A percentile compares a stretch with the other conserved stretches of the same genome.
These are phyloP conservation scores for Drosophila takahashii DNA, from an alignment of 1,140 invertebrate species.

Conservation along the genomic window DNA sequence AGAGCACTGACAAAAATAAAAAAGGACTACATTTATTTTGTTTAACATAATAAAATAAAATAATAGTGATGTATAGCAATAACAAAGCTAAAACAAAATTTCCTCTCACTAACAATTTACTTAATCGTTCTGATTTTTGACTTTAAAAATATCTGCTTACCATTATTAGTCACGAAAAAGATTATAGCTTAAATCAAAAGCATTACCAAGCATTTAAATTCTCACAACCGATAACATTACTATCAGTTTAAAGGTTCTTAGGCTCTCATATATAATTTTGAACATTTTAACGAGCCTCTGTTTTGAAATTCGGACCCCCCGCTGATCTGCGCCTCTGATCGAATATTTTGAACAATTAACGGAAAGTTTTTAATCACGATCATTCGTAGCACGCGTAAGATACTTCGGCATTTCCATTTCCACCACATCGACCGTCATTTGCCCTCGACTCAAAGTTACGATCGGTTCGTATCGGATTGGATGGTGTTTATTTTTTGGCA, in stretches of 20 bases:
- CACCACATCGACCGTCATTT: constrained; percentile 59
- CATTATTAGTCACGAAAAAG: neutral
- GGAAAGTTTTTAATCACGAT: constrained; percentile 67
- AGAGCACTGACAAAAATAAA: neutral
- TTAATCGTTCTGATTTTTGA: neutral
- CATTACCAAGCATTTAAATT: neutral
- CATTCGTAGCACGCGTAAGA: constrained; percentile 20
- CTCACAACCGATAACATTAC: neutral
- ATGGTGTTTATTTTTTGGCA: constrained; percentile 31
- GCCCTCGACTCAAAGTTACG: constrained; percentile 45
- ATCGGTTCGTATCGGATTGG: constrained; percentile 21
- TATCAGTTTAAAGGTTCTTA: neutral
- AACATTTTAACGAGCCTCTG: neutral
- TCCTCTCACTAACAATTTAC: neutral
- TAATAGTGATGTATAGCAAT: too few relatives aligned
- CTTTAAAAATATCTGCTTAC: neutral
- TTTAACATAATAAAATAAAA: neutral
- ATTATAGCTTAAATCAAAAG: neutral
- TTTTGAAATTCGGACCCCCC: constrained; percentile 1
- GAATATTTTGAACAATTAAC: constrained; percentile 35
- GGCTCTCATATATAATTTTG: too few relatives aligned
- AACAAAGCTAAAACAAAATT: too few relatives aligned
- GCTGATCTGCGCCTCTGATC: neutral
- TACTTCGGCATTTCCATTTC: constrained; percentile 29
- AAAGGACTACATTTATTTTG: too few relatives aligned